These are phyloP conservation scores for Thamnophis sirtalis DNA, from an alignment of 2,113 vertebrate genomes.

Conservation along the genomic window DNA sequence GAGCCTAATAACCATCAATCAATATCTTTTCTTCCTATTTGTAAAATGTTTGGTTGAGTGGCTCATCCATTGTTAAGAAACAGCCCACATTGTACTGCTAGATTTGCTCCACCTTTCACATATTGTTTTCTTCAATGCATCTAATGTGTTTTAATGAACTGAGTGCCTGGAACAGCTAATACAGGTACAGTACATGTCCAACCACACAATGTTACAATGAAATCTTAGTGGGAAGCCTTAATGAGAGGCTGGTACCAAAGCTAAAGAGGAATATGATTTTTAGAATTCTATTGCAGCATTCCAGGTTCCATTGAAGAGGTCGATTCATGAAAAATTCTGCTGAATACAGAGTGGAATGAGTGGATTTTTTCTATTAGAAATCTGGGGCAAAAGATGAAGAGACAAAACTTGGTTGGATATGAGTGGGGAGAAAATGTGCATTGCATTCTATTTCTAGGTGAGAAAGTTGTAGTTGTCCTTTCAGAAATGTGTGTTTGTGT, in stretches of 20 bases:
- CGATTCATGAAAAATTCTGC: background rate
- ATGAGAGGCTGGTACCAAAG: slow-evolving; percentile 4
- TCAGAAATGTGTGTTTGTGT: background rate
- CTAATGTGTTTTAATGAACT: background rate
- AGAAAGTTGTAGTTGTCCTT: background rate
- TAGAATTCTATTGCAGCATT: background rate
- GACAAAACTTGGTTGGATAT: background rate
- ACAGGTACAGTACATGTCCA: background rate
- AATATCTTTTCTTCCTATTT: slow-evolving; percentile 4
- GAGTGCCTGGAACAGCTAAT: background rate
- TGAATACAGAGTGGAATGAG: background rate
- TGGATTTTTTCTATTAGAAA: background rate
- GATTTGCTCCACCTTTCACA: background rate
- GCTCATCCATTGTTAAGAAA: slow-evolving; percentile 10
- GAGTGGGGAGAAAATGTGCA: background rate
- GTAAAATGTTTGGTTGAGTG: background rate
- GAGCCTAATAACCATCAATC: slow-evolving; percentile 28
- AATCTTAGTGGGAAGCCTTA: background rate
- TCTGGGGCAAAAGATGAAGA: background rate
- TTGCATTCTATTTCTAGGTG: background rate
- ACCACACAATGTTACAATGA: background rate
- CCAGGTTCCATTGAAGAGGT: background rate
- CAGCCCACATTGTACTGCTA: background rate
- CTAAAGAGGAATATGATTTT: slow-evolving; percentile 3
- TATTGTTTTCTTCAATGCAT: slow-evolving; percentile 5